Base-by-base conservation (phyloP, 2,888 invertebrate species). In the Quadroppia sp. region DNA sequence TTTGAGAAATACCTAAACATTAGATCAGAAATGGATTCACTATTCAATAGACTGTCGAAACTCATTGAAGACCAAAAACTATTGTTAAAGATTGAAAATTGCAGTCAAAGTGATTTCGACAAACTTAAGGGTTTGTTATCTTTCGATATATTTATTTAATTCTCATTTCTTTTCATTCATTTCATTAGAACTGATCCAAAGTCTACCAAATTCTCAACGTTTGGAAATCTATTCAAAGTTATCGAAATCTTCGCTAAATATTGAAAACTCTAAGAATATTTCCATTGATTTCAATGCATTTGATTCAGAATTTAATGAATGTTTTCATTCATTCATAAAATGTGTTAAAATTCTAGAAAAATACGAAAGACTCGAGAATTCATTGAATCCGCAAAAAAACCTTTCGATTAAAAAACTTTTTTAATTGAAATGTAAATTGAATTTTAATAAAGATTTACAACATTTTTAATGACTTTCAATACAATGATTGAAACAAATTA, bases 101-200 rank as follows among this genome's bases (percentile, higher is more conserved):
- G 64, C 25, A 15, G n/a, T 36, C 32, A 64, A 64, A 32, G n/a
- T 15, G 64, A 64, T 64, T 64, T 64, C 36, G 17, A 64, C 20
- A 64, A 36, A 64, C 7, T 64, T 6, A 64, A 36, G 11, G 64
- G 64, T 64, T 17, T 15, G 11, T 64, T 20, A 56, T 2, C 28
- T 13, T 11, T 7, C 36, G 11, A 4, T 36, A 7, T 36, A 4
- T 28, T 25, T 28, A 1, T 28, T 56, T 1, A 28, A 9, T 13
- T 28, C 25, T 25, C 28, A 15, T 3, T 56, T 56, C 56, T 28
- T 56, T 56, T 23, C 9, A 28, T 28, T 23, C 20, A 15, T 4
- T 53, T 53, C 9, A 15, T 13, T 36, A 64, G 64, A 64, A 17
- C 36, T 64, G n/a, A 3, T 64, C 17, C 15, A 64, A 36, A 28